A percentile compares a stretch with the other conserved stretches of the same genome.
These are phyloP conservation scores for Apolygus lucorum DNA, from an alignment of 1,140 invertebrate genomes.

Conservation along the genomic window DNA sequence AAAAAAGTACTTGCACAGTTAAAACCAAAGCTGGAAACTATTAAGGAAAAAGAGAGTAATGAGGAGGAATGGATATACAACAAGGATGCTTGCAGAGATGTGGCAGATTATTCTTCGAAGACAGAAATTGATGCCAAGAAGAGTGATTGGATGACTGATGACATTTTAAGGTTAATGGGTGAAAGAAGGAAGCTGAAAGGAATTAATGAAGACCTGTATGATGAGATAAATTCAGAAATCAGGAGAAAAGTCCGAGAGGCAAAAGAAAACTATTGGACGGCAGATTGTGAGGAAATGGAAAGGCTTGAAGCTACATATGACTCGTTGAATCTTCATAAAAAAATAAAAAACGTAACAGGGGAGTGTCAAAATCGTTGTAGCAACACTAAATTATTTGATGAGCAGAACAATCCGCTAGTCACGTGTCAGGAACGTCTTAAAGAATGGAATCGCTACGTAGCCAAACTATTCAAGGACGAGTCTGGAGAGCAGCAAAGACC, in stretches of 20 bases:
- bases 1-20: neutral
- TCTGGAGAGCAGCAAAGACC: too few relatives aligned
- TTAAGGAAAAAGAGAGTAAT: neutral
- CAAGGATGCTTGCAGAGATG: neutral
- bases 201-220: neutral
- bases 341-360: too few relatives aligned
- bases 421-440: too few relatives aligned
- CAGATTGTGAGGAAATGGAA: neutral
- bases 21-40: neutral
- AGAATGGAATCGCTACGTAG: too few relatives aligned
- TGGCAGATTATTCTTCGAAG: neutral
- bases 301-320: neutral
- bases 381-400: too few relatives aligned
- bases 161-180: neutral
- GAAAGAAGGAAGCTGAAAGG: neutral
- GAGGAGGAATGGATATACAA: neutral
- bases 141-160: neutral
- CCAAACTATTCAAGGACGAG: too few relatives aligned
- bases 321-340: neutral
- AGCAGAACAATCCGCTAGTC: too few relatives aligned
- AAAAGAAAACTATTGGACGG: too few relatives aligned
- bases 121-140: neutral
- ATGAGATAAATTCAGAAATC: neutral
- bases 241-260: neutral
- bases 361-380: too few relatives aligned